These are phyloP conservation scores for Chrysopa pallens DNA, from an alignment of 1,140 invertebrate species.

Conservation along the genomic window DNA sequence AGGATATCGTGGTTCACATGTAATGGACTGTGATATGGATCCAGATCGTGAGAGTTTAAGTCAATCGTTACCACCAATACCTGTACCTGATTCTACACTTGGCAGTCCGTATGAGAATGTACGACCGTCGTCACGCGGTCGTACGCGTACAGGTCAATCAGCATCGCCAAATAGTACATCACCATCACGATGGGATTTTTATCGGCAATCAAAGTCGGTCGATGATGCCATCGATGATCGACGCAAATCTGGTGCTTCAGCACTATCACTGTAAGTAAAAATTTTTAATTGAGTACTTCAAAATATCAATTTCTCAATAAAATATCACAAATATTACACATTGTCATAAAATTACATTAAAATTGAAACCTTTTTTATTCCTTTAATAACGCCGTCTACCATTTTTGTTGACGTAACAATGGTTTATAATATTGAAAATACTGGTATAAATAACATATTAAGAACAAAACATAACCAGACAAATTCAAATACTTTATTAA, in stretches of 20 bases:
- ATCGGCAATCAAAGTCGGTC: slow-evolving; percentile 28
- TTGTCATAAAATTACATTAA: too few species aligned
- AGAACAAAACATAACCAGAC: too few species aligned
- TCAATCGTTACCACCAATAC: slow-evolving; percentile 35
- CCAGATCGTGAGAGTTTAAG: slow-evolving; percentile 34
- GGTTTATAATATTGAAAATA: too few species aligned
- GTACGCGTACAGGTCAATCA: slow-evolving; percentile 7
- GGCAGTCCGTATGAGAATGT: slow-evolving; percentile 49
- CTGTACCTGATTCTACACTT: slow-evolving; percentile 29
- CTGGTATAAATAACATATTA: too few species aligned
- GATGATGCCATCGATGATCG: slow-evolving; percentile 28
- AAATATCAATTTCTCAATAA: too few species aligned
- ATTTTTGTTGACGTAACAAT: too few species aligned
- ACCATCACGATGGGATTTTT: slow-evolving; percentile 37
- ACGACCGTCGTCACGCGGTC: slow-evolving; percentile 17
- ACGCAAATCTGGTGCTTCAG: slow-evolving; percentile 34
- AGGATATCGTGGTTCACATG: too few species aligned
- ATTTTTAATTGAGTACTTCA: too few species aligned
- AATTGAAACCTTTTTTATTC: too few species aligned
- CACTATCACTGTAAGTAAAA: slow-evolving; percentile 35
- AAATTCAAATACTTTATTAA: too few species aligned
- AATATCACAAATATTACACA: too few species aligned
- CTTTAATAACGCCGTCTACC: too few species aligned
- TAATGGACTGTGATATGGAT: slow-evolving; percentile 11
- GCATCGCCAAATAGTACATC: slow-evolving; percentile 29